Conservation (phyloP, 2,797 vertebrate genomes). For the Microcaecilia unicolor region DNA sequence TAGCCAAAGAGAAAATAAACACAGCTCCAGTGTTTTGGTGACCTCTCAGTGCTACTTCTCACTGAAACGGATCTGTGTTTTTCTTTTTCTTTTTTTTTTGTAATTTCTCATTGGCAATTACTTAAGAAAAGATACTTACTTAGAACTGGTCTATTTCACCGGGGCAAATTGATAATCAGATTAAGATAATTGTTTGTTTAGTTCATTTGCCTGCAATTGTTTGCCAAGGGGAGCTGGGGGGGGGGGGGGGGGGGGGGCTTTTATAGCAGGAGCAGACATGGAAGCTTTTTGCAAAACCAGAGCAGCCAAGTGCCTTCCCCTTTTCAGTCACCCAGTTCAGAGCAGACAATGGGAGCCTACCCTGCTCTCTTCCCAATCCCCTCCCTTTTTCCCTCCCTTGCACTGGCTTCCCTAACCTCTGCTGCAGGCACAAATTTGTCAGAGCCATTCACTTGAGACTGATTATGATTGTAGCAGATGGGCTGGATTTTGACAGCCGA, state of each 20-base stretch:
- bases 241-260: no score
- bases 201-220: constrained; percentile 47
- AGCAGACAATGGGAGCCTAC: constrained; percentile 56
- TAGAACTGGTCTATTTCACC: no score
- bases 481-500: constrained; percentile 57
- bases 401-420: constrained; percentile 19
- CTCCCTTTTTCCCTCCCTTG: neutral
- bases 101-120: no score
- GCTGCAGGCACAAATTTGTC: constrained; percentile 57
- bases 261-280: constrained; percentile 38
- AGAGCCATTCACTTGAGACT: constrained; percentile 72
- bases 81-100: no score
- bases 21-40: no score
- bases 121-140: no score
- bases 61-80: no score
- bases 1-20: no score
- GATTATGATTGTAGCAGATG: constrained; percentile 80
- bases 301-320: constrained; percentile 26
- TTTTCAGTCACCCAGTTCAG: constrained; percentile 45
- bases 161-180: constrained; percentile 38
- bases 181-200: constrained; percentile 51
- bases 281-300: no score
- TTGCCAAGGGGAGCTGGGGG: constrained; percentile 13
- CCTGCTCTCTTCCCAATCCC: neutral
- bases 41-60: no score